A percentile compares a stretch with the other conserved stretches of the same genome.
phyloP scores from a whole-genome alignment of 2,113 vertebrate genomes.

The Chaenogobius annularis region DNA sequence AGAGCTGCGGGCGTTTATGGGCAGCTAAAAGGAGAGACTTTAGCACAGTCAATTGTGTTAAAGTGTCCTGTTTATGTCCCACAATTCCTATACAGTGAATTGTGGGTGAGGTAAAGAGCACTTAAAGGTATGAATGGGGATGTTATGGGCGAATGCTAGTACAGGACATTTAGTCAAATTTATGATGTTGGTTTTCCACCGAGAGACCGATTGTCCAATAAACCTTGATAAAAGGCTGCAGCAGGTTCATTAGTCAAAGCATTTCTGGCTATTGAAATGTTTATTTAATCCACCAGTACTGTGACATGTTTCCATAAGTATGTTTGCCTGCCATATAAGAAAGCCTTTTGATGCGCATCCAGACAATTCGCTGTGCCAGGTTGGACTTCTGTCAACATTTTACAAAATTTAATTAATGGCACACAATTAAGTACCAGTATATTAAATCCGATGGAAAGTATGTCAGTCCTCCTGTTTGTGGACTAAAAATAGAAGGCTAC shows the following conservation, averaged over 20 bases:
- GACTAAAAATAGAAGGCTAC: not conserved
- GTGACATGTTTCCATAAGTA: not conserved
- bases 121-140: not conserved
- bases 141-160: not conserved
- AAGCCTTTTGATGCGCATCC: not conserved
- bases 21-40: not conserved
- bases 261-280: not conserved
- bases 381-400: not conserved
- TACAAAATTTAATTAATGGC: not conserved
- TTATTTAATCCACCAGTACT: not conserved
- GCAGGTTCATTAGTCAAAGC: slow-evolving; percentile 2
- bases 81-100: slow-evolving; percentile 4
- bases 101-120: not conserved
- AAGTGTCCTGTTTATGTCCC: slow-evolving; percentile 9
- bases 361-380: not conserved
- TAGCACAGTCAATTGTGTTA: slow-evolving; percentile 6
- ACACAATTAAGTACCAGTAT: not conserved
- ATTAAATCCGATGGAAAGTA: not conserved
- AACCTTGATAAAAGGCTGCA: not conserved
- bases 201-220: not conserved
- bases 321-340: not conserved
- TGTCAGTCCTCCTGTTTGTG: not conserved
- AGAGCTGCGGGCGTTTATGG: not conserved
- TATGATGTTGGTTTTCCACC: not conserved
- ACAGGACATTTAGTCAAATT: not conserved